Base-by-base conservation (phyloP, 2,888 invertebrate genomes). In the Macropis europaea region DNA sequence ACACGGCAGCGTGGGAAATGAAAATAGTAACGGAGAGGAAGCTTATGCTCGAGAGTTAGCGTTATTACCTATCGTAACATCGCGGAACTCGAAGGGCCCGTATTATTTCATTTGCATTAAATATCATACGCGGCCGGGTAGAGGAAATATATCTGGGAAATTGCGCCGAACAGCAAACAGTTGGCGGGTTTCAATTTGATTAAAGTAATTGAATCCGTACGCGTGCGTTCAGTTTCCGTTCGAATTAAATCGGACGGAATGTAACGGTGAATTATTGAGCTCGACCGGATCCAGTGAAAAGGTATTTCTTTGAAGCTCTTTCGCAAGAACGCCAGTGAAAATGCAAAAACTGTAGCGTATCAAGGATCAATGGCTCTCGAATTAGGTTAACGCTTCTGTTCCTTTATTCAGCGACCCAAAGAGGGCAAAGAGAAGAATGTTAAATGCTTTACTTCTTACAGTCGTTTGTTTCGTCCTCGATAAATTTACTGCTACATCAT, bases 31-130 rank as follows among this genome's bases (percentile, higher is more conserved):
- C 40, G 13, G 9, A n/a, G 40, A 24, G 24, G 40, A 13, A 48
- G 17, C 17, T 26, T 50, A 50, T 28, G 15, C 50, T 52, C 32
- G 26, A 6, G 48, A 42, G 26, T 34, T 34, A 26, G 40, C 22
- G 32, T 15, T 28, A 22, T 43, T 64, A 59, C 34, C 43, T 43
- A 52, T 43, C n/a, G 22, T 19, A 28, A 50, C 34, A 5, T 43
- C 9, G 42, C 7, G 32, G n/a, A 30, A 30, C 24, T 22, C 15
- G 28, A 26, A 28, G 17, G 22, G 7, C 13, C 34, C 19, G 57
- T 34, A 50, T 42, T 64, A 34, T 59, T 43, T 32, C 42, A 59
- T 43, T 59, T 48, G 48, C 64, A 15, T 43, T 34, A 43, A 28
- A 43, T 43, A 45, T 53, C 53, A 53, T 24, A 36, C 36, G 9